Evolutionary conservation across 53 echinoderm and acorn worm species (phyloP).

Genomic region (Temnopleurus reevesii): DNA sequence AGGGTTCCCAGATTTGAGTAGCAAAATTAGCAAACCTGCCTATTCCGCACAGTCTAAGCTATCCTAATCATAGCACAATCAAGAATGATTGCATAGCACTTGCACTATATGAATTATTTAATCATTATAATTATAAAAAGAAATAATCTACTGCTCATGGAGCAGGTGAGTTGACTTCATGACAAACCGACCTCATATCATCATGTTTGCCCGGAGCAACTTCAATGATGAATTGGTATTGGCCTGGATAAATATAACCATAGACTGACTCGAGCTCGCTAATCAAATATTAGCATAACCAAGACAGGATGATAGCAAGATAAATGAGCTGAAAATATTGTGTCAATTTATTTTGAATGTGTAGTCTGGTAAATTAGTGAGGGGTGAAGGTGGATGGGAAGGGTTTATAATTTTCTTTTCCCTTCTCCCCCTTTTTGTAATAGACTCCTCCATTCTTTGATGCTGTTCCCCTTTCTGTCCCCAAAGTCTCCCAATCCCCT

Average conservation of each 20-base stretch:
- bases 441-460: no score
- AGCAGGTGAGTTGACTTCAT: background rate
- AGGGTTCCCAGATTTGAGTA: no score
- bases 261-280: background rate
- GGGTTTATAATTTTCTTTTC: no score
- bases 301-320: background rate
- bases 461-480: background rate
- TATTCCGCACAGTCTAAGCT: no score
- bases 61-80: no score
- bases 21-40: no score
- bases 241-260: conserved; percentile 5
- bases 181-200: background rate
- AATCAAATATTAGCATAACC: background rate
- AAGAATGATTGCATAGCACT: no score
- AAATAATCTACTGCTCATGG: no score
- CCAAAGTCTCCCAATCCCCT: background rate
- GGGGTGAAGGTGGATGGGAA: background rate
- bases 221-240: background rate
- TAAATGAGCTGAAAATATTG: background rate
- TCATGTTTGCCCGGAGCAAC: background rate
- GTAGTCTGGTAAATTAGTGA: background rate
- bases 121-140: no score
- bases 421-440: no score
- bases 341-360: background rate
- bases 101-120: no score